phyloP scores from a whole-genome alignment of 2,888 invertebrate genomes.

The Eristalinus sepulchralis region DNA sequence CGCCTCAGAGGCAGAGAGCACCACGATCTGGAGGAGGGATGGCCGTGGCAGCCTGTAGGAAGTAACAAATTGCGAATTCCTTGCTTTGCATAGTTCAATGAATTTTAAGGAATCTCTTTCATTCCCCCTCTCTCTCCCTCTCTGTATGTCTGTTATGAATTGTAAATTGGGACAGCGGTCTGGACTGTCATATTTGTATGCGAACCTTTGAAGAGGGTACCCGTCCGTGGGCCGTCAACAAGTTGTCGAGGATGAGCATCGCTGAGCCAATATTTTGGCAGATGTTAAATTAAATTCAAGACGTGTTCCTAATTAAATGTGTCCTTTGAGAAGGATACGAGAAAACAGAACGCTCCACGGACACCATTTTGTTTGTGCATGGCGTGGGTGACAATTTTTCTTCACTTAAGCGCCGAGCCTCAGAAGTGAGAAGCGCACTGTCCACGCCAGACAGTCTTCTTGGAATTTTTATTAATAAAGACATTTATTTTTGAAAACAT shows the following conservation, averaged over 20 bases:
- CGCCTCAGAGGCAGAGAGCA: slow-evolving; percentile 23
- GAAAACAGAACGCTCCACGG: neutral
- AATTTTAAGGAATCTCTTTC: slow-evolving; percentile 58
- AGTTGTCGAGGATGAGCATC: neutral
- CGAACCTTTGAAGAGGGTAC: slow-evolving; percentile 19
- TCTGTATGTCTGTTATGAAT: no score
- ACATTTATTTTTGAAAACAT: slow-evolving; percentile 60
- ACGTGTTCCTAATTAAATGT: neutral
- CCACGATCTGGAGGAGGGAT: neutral
- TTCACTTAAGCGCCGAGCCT: neutral
- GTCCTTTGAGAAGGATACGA: neutral
- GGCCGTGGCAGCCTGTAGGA: slow-evolving; percentile 39
- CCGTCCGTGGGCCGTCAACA: neutral
- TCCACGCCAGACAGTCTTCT: slow-evolving; percentile 38
- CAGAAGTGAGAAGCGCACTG: neutral
- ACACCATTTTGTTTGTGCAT: neutral
- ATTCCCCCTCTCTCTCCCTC: no score
- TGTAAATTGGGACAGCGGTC: slow-evolving; percentile 48
- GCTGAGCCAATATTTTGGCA: neutral
- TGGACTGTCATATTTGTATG: slow-evolving; percentile 39
- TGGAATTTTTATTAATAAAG: slow-evolving; percentile 65
- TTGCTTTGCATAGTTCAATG: slow-evolving; percentile 68
- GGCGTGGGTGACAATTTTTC: neutral
- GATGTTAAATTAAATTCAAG: neutral
- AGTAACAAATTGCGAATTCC: slow-evolving; percentile 51